phyloP scores from a whole-genome alignment of 1,140 invertebrate genomes.

The Meteorus sp. region DNA sequence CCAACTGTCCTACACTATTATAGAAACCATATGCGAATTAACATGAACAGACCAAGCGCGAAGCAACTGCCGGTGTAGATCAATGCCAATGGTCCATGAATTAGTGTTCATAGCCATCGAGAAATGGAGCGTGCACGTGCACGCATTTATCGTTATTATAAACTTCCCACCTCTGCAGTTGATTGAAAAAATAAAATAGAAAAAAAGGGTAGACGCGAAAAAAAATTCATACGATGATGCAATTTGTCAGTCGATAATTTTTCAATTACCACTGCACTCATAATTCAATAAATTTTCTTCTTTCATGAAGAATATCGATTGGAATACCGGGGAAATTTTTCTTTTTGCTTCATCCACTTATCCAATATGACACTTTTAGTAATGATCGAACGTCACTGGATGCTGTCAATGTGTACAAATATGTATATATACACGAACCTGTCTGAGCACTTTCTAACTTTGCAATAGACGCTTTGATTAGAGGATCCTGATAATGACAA shows the following conservation, averaged over 20 bases:
- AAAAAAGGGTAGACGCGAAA: too few relatives aligned
- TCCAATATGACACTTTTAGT: too few relatives aligned
- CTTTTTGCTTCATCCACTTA: too few relatives aligned
- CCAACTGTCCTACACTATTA: not conserved
- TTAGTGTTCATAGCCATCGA: conserved; percentile 32
- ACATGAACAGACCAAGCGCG: conserved; percentile 35
- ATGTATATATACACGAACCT: conserved; percentile 7
- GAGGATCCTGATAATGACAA: conserved; percentile 52
- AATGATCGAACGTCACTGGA: not conserved
- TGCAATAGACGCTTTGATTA: conserved; percentile 52
- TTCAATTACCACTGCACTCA: too few relatives aligned
- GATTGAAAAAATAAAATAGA: too few relatives aligned
- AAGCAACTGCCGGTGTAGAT: conserved; percentile 35
- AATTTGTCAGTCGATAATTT: too few relatives aligned
- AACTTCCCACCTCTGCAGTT: conserved; percentile 22
- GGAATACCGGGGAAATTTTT: too few relatives aligned
- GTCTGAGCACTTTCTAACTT: conserved; percentile 36
- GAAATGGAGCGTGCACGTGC: conserved; percentile 44
- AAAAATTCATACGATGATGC: too few relatives aligned
- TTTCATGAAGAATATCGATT: too few relatives aligned
- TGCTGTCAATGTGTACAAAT: too few relatives aligned
- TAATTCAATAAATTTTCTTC: too few relatives aligned
- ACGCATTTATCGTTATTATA: conserved; percentile 33
- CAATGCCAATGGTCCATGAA: conserved; percentile 45
- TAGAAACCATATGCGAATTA: conserved; percentile 41